Percentiles rank a stretch among this genome's conserved stretches.
Conservation (phyloP, 2,797 vertebrate species). For the Corythornis leucogaster region DNA sequence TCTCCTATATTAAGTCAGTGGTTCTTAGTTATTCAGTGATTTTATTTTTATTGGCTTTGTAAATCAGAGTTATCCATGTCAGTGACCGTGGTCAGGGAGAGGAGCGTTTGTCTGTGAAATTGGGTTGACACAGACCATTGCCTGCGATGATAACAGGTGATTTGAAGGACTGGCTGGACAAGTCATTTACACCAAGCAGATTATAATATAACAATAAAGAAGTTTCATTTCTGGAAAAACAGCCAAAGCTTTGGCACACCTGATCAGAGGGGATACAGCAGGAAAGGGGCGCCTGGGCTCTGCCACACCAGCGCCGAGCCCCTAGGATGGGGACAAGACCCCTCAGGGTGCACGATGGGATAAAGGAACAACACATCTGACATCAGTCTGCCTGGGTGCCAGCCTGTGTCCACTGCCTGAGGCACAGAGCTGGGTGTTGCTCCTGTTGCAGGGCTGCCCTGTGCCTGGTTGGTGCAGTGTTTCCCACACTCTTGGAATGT, state of each 20-base stretch:
- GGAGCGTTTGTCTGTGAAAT: conserved; percentile 85
- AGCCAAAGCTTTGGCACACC: not conserved
- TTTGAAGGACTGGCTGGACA: conserved; percentile 76
- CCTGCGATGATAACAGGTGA: conserved; percentile 79
- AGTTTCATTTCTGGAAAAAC: conserved; percentile 38
- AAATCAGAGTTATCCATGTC: conserved; percentile 81
- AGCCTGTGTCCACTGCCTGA: rapidly evolving
- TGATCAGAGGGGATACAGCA: rapidly evolving
- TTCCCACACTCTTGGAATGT: not conserved
- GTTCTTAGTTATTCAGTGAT: conserved; percentile 73
- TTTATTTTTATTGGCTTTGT: conserved; percentile 83
- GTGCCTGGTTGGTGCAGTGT: rapidly evolving
- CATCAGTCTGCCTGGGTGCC: rapidly evolving
- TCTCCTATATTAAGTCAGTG: conserved; percentile 77
- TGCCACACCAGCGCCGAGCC: not conserved
- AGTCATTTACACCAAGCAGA: conserved; percentile 66
- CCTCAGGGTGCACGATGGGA: not conserved
- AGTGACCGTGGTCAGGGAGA: conserved; percentile 73
- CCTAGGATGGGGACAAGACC: not conserved
- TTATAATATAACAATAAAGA: conserved; percentile 68
- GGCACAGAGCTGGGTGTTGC: rapidly evolving
- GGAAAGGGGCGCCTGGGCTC: rapidly evolving
- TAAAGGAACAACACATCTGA: not conserved
- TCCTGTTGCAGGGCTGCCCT: not conserved
- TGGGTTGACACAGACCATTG: conserved; percentile 83